A percentile compares a stretch with the other conserved stretches of the same genome.
phyloP scores from a whole-genome alignment of 2,888 invertebrate species.

The Dicycla oo region DNA sequence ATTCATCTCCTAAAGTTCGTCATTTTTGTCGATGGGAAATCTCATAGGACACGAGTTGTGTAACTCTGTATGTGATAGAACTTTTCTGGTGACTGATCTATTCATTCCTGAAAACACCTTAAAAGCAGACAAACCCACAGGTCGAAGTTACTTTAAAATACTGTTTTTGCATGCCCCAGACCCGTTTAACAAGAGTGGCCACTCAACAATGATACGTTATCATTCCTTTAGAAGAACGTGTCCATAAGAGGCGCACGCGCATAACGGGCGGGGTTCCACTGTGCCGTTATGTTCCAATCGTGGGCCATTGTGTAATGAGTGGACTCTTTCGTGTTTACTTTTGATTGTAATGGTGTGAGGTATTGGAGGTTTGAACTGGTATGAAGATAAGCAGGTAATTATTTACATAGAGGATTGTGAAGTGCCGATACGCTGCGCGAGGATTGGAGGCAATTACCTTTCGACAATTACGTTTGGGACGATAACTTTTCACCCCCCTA shows the following conservation, averaged over 20 bases:
- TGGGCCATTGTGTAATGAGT: conserved; percentile 37
- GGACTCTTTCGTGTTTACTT: conserved; percentile 14
- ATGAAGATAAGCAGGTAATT: no score
- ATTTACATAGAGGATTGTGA: no score
- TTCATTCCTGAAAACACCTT: neutral
- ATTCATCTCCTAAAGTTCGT: no score
- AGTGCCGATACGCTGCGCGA: no score
- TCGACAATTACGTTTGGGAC: no score
- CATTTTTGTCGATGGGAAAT: no score
- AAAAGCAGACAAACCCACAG: neutral
- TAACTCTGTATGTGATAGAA: no score
- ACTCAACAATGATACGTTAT: conserved; percentile 30
- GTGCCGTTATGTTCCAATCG: conserved; percentile 43
- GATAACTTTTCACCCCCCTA: no score
- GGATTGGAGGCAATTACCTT: no score
- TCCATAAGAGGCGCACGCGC: conserved; percentile 35
- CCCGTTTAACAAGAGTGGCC: conserved; percentile 9
- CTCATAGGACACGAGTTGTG: no score
- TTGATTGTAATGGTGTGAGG: neutral
- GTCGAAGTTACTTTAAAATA: neutral
- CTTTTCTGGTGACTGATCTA: no score
- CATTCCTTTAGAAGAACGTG: conserved; percentile 20
- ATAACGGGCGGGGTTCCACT: conserved; percentile 33
- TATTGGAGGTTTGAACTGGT: no score
- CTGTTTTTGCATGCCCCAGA: neutral